A percentile compares a stretch with the other conserved stretches of the same genome.
Conservation (phyloP, 2,797 vertebrate genomes). For the Macropus fuliginosus region DNA sequence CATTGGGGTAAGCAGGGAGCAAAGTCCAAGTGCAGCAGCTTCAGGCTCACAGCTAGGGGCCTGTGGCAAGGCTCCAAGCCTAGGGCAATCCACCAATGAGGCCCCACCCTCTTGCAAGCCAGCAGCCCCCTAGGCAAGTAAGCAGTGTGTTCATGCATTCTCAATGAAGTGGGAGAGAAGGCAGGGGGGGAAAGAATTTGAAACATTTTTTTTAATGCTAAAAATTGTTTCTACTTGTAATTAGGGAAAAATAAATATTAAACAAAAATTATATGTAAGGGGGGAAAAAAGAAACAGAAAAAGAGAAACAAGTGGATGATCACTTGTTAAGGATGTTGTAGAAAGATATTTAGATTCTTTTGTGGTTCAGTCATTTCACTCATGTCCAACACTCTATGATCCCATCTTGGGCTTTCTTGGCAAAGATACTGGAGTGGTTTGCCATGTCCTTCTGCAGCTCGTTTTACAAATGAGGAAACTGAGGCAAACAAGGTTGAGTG, state of each 20-base stretch:
- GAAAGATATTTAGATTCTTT: background rate
- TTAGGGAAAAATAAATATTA: background rate
- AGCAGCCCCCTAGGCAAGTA: no score
- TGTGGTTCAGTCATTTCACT: background rate
- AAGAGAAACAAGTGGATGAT: background rate
- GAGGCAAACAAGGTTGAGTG: background rate
- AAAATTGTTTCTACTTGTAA: background rate
- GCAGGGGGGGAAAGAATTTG: background rate
- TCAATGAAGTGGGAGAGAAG: background rate
- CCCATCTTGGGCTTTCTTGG: background rate
- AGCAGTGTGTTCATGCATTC: background rate
- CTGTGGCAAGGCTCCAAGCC: no score
- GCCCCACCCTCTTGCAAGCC: no score
- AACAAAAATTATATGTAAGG: background rate
- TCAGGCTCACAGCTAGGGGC: no score
- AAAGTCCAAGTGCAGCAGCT: no score
- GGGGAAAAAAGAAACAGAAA: background rate
- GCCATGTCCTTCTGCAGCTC: background rate
- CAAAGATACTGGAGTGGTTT: background rate
- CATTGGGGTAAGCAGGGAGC: no score
- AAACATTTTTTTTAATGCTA: background rate
- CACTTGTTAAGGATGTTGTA: background rate
- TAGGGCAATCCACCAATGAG: no score
- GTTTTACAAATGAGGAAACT: background rate
- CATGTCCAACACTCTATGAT: background rate